phyloP scores from a whole-genome alignment of 2,888 invertebrate genomes.

The Platycheirus albimanus region DNA sequence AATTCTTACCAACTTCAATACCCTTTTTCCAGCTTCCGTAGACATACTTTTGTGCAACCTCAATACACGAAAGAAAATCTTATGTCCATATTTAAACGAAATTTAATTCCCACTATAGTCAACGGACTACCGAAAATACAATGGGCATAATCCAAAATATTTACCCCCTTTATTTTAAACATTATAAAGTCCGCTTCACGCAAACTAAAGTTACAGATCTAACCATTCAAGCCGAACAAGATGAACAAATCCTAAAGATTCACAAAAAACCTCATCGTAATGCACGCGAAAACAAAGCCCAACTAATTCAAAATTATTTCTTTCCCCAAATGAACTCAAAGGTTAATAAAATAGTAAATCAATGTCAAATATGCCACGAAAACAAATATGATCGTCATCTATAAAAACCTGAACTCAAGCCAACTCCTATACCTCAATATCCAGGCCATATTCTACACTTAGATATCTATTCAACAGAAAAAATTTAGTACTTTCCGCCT shows the following conservation, averaged over 20 bases:
- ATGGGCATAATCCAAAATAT: slow-evolving; percentile 51
- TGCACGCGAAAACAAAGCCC: background rate
- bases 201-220: too few species aligned
- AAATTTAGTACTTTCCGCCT: too few species aligned
- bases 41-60: too few species aligned
- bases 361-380: too few species aligned
- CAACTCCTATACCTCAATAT: too few species aligned
- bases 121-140: slow-evolving; percentile 29
- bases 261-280: slow-evolving; percentile 33
- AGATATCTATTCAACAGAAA: too few species aligned
- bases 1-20: background rate
- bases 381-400: too few species aligned
- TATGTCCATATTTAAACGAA: slow-evolving; percentile 9
- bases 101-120: slow-evolving; percentile 3
- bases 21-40: background rate
- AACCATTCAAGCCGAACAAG: slow-evolving; percentile 33
- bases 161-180: slow-evolving; percentile 33
- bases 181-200: slow-evolving; percentile 39
- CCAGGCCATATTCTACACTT: too few species aligned
- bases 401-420: too few species aligned
- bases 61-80: background rate
- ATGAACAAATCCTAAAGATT: slow-evolving; percentile 26
- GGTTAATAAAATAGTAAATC: too few species aligned
- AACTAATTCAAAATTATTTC: background rate
- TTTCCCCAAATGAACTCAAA: background rate